Evolutionary conservation across 2,113 vertebrate genomes (phyloP).

Genomic region (Taxidea taxus): DNA sequence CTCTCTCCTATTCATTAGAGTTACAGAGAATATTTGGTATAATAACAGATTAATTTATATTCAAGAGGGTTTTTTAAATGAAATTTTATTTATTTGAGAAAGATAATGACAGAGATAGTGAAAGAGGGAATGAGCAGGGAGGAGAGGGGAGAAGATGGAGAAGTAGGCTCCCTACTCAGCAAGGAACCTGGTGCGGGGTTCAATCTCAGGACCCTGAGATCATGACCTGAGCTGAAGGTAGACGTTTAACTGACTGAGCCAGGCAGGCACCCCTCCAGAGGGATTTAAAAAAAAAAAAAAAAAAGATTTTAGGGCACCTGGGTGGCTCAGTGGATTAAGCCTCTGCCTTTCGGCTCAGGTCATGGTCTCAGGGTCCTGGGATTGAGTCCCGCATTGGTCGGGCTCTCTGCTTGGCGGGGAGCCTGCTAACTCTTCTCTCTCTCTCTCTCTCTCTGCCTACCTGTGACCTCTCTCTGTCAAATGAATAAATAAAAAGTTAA

Average conservation of each 20-base stretch:
- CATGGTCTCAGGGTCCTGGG: no score
- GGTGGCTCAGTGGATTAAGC: no score
- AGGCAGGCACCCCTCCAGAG: background rate
- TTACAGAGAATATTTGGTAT: background rate
- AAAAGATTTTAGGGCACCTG: no score
- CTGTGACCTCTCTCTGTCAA: no score
- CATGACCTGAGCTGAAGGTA: background rate
- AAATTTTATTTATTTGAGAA: background rate
- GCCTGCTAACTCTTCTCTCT: no score
- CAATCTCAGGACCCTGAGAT: background rate
- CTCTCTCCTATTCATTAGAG: background rate
- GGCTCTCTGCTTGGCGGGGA: no score
- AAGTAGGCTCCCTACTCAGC: background rate
- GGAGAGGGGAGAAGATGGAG: background rate
- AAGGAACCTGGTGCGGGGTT: background rate
- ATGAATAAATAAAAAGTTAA: no score
- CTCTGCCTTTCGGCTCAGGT: no score
- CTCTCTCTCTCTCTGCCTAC: no score
- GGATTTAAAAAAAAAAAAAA: no score
- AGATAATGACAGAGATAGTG: background rate
- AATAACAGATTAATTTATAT: background rate
- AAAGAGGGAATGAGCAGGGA: no score
- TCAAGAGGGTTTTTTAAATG: background rate
- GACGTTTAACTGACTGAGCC: background rate
- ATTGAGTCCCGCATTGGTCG: no score